phyloP scores from a whole-genome alignment of 2,797 vertebrate genomes.

The Centroberyx gerrardi region DNA sequence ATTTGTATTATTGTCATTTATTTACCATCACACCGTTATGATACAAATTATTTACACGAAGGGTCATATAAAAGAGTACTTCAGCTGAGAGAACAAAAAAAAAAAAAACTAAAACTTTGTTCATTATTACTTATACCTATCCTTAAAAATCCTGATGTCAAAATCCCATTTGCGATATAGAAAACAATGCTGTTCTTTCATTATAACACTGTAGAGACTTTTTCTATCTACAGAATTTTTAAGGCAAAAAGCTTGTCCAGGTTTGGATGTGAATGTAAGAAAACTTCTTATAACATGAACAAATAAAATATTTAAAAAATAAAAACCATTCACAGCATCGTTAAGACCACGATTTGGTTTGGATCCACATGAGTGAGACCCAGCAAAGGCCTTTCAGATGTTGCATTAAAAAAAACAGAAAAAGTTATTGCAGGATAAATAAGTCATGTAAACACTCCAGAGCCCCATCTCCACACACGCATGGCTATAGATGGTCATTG shows the following conservation, averaged over 20 bases:
- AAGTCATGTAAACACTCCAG: slow-evolving; percentile 74
- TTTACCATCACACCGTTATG: slow-evolving; percentile 70
- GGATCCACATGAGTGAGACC: slow-evolving; percentile 41
- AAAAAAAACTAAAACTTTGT: slow-evolving; percentile 56
- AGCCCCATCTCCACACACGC: slow-evolving; percentile 18
- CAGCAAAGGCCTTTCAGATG: slow-evolving; percentile 52
- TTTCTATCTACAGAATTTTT: slow-evolving; percentile 57
- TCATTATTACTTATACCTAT: slow-evolving; percentile 54
- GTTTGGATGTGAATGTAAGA: slow-evolving; percentile 65
- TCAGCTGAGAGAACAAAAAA: slow-evolving; percentile 42
- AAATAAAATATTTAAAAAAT: neutral
- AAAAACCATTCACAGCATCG: slow-evolving; percentile 65
- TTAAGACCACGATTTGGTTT: slow-evolving; percentile 70
- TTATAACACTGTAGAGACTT: slow-evolving; percentile 58
- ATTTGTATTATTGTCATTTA: slow-evolving; percentile 57
- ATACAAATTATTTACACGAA: slow-evolving; percentile 79
- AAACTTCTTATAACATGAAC: slow-evolving; percentile 33
- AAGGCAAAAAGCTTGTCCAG: slow-evolving; percentile 74
- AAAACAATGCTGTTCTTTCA: slow-evolving; percentile 56
- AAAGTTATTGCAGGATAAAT: slow-evolving; percentile 75
- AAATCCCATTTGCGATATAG: slow-evolving; percentile 52
- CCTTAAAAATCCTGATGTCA: slow-evolving; percentile 59
- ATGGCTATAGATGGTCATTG: slow-evolving; percentile 43
- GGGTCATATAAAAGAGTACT: slow-evolving; percentile 65
- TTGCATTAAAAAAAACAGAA: slow-evolving; percentile 51